Base-by-base conservation (phyloP, 2,888 invertebrate genomes). In the Meganola albula region DNA sequence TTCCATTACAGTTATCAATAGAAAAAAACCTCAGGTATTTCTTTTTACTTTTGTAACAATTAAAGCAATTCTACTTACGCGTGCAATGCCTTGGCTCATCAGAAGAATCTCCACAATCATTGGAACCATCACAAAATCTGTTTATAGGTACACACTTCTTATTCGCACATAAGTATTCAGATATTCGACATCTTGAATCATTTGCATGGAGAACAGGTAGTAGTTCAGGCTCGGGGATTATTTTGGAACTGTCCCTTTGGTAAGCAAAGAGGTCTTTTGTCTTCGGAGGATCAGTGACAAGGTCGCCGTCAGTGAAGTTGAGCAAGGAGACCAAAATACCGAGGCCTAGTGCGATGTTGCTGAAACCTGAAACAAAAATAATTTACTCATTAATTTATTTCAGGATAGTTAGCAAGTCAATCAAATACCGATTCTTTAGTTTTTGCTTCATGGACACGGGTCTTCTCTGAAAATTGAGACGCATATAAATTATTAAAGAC, bases 71-170 rank as follows among this genome's bases (percentile, higher is more conserved):
- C 12, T 53, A 91, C 93, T 93, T 77, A 94, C 94, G 91, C 72
- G 93, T 91, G 66, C 94, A 94, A 75, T 92, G 91, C 56, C 92
- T 87, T 10, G 93, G 93, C 63, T 94, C 94, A 64, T 94, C 94
- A 13, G 92, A 91, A 2, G 90, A 89, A 65, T 94, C 94, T 0
- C 93, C 93, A 59, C 94, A 94, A 65, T 95, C 93, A 70, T 93
- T 92, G 47, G 88, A 85, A 47, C 91, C 92, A 69, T 94, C 93
- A 75, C 94, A 94, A 71, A 89, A 94, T 68, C 90, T 88, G 76
- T 92, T 93, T 49, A 92, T 87, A 21, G 87, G 86, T 40, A 92
- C 82, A 63, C 92, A 92, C 54, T 87, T 87, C 49, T 90, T 90
- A 73, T 90, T 91, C 35, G 82, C 74, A 63, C 92, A 92, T 48